A percentile compares a stretch with the other conserved stretches of the same genome.
Evolutionary conservation across 92 coral and sea anemone genomes (phyloP).

Genomic region (Anthopleura xanthogrammica): DNA sequence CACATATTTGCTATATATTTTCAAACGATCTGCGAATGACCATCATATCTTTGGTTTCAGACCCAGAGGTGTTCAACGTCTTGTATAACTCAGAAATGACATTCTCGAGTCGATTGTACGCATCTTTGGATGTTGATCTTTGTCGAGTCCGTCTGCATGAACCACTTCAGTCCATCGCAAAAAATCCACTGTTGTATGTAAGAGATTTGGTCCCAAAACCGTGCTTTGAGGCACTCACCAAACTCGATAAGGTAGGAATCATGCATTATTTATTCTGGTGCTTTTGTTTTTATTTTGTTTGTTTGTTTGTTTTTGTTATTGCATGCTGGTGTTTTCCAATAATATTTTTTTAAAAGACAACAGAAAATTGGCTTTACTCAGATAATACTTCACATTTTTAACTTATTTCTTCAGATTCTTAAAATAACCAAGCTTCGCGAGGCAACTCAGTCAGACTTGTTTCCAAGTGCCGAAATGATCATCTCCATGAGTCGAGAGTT

Average conservation of each 20-base stretch:
- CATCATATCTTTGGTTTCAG: constrained; percentile 32
- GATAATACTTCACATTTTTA: neutral
- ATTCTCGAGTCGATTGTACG: constrained; percentile 76
- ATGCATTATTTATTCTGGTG: neutral
- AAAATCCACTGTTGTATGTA: constrained; percentile 89
- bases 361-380: too few species aligned
- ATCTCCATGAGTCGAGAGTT: constrained; percentile 95
- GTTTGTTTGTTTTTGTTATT: neutral
- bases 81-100: constrained; percentile 87
- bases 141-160: constrained; percentile 97
- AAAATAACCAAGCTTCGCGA: constrained; percentile 76
- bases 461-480: constrained; percentile 93
- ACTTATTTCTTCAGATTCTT: constrained; percentile 49
- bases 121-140: constrained; percentile 89
- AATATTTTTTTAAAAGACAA: too few species aligned
- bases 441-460: constrained; percentile 73
- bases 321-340: too few species aligned
- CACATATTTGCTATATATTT: too few species aligned
- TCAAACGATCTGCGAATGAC: neutral
- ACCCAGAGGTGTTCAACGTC: constrained; percentile 69
- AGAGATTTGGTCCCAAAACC: constrained; percentile 93
- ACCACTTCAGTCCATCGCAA: constrained; percentile 77
- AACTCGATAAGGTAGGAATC: constrained; percentile 75
- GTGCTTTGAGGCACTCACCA: constrained; percentile 87
- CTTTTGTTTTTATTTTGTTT: neutral